A percentile compares a stretch with the other conserved stretches of the same genome.
Evolutionary conservation across 2,113 vertebrate species (phyloP).

Genomic region (Lutjanus erythropterus): DNA sequence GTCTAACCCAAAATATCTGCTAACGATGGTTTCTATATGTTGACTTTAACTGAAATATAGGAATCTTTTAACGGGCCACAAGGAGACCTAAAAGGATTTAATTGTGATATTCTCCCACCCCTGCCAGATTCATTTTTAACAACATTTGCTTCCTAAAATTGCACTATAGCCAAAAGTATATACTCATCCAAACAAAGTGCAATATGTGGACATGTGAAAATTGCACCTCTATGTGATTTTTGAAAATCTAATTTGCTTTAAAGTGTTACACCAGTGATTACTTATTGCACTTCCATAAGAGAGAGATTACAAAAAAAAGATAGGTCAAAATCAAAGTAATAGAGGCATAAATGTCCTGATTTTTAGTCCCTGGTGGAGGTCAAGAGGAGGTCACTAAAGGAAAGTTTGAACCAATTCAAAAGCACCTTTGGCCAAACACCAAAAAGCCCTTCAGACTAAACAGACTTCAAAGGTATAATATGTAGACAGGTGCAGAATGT

Average conservation of each 20-base stretch:
- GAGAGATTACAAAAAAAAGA: not conserved
- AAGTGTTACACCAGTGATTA: no score
- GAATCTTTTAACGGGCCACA: not conserved
- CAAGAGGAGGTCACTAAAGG: slow-evolving; percentile 31
- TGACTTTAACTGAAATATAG: not conserved
- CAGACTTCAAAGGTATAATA: slow-evolving; percentile 47
- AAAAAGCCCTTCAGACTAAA: slow-evolving; percentile 28
- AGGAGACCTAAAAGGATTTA: not conserved
- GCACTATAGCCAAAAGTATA: not conserved
- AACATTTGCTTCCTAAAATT: no score
- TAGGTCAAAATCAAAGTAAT: not conserved
- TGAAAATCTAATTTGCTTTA: not conserved
- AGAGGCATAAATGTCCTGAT: not conserved
- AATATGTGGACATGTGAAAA: not conserved
- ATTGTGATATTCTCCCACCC: not conserved
- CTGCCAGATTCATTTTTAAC: not conserved
- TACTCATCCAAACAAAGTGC: not conserved
- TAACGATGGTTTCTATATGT: not conserved
- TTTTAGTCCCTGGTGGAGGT: not conserved
- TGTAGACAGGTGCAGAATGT: slow-evolving; percentile 41
- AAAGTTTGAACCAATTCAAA: slow-evolving; percentile 47
- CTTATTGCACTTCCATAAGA: no score
- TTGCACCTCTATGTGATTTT: not conserved
- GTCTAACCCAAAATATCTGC: no score
- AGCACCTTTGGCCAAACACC: slow-evolving; percentile 37